Percentiles rank a stretch among this genome's conserved stretches.
These are phyloP conservation scores for Pyrgilauda ruficollis DNA, from an alignment of 2,113 vertebrate species.

Conservation along the genomic window DNA sequence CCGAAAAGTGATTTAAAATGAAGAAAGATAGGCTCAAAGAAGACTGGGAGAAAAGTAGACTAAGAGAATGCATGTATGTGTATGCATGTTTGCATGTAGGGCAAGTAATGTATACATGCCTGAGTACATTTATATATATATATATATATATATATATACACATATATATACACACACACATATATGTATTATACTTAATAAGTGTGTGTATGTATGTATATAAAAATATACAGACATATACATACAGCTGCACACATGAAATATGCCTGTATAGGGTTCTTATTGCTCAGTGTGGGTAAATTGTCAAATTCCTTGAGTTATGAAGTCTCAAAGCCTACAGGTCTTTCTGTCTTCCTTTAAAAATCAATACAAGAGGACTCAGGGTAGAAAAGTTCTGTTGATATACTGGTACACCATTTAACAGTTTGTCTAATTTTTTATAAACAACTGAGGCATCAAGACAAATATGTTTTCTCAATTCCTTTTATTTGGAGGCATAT, in stretches of 20 bases:
- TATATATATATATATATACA: too few species aligned
- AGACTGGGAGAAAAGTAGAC: background rate
- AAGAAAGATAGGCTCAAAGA: background rate
- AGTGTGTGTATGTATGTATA: too few species aligned
- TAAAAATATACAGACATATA: background rate
- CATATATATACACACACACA: too few species aligned
- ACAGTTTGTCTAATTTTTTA: background rate
- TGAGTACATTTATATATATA: background rate
- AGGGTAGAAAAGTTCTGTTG: background rate
- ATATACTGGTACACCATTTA: background rate
- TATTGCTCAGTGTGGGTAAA: background rate
- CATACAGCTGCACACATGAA: background rate
- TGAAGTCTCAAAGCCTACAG: background rate
- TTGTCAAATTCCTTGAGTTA: background rate
- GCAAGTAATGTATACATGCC: background rate
- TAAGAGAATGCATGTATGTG: background rate
- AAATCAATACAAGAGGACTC: background rate
- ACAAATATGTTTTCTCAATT: background rate
- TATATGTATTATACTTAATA: too few species aligned
- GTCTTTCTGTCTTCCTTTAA: background rate
- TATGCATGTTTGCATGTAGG: background rate
- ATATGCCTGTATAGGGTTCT: background rate
- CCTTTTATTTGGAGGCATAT: background rate
- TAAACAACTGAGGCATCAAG: background rate
- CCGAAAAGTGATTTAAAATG: background rate